Conservation (phyloP, 2,797 vertebrate genomes). For the Taenioides sp. region DNA sequence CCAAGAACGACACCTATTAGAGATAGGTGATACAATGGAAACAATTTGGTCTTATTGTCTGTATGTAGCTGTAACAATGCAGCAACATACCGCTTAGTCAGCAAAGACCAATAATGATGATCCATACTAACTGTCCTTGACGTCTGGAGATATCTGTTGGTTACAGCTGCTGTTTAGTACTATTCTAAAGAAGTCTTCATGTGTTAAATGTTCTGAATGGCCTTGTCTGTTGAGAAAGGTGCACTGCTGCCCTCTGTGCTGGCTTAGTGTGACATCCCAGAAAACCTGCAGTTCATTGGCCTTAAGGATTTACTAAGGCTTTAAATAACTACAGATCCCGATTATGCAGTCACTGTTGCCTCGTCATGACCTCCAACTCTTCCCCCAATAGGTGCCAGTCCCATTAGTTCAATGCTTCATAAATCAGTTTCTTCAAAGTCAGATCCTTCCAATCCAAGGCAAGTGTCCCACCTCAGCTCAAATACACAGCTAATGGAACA, state of each 20-base stretch:
- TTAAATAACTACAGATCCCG: conserved; percentile 78
- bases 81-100: background rate
- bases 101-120: too few species aligned
- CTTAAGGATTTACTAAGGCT: conserved; percentile 67
- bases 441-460: too few species aligned
- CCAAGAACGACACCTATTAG: background rate
- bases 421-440: too few species aligned
- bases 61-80: background rate
- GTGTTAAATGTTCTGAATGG: background rate
- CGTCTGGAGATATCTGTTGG: background rate
- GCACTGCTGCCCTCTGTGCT: conserved; percentile 12
- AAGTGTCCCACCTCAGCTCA: too few species aligned
- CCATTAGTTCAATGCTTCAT: background rate
- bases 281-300: conserved; percentile 24
- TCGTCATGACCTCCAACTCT: conserved; percentile 35
- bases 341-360: conserved; percentile 65
- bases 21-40: background rate
- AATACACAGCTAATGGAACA: too few species aligned
- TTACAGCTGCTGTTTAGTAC: background rate
- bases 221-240: background rate
- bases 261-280: conserved; percentile 18
- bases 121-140: background rate
- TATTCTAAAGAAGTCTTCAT: background rate
- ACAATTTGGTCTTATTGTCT: background rate
- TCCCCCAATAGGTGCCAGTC: conserved; percentile 1